Conservation (phyloP, 2,113 vertebrate species). For the Poecile atricapillus region DNA sequence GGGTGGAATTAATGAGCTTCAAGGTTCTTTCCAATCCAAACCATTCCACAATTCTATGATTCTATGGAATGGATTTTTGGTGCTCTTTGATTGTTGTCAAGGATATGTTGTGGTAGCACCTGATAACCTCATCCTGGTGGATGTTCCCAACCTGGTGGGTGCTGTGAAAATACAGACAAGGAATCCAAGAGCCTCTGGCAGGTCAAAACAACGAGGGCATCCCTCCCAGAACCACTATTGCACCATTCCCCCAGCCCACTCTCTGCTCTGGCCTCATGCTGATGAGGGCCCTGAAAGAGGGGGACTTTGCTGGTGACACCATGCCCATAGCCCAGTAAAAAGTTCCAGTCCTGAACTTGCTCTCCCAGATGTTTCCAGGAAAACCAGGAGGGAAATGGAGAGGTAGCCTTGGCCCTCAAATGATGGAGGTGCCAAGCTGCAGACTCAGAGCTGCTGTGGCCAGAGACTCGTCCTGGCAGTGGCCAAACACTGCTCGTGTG, state of each 20-base stretch:
- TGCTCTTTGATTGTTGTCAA: neutral
- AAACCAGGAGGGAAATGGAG: neutral
- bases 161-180: neutral
- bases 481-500: neutral
- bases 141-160: neutral
- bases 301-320: neutral
- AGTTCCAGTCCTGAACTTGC: neutral
- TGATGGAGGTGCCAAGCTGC: neutral
- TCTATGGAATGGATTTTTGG: neutral
- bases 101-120: neutral
- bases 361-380: neutral
- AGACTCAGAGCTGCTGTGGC: neutral
- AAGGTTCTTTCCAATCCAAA: neutral
- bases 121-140: neutral
- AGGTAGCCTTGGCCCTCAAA: rapidly evolving
- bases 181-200: neutral
- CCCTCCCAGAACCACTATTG: neutral
- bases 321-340: neutral
- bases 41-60: neutral
- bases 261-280: neutral
- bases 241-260: neutral
- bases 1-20: neutral
- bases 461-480: neutral
- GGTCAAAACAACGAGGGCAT: neutral
- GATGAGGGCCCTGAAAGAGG: neutral